Evolutionary conservation across 2,113 vertebrate species (phyloP).

Genomic region (Prunella himalayana): DNA sequence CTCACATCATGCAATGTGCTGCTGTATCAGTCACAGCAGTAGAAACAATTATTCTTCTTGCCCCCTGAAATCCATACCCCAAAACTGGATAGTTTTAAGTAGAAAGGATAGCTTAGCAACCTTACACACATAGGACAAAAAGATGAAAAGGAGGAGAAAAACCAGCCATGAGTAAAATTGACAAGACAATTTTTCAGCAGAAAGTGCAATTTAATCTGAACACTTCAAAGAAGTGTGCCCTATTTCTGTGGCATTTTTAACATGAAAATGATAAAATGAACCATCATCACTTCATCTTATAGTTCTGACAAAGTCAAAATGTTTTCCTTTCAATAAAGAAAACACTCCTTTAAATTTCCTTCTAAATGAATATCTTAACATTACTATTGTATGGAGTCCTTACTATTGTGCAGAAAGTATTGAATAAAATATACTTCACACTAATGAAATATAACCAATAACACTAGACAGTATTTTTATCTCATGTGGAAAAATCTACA

Average conservation of each 20-base stretch:
- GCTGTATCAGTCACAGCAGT: not conserved
- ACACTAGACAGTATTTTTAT: not conserved
- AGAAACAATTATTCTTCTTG: not conserved
- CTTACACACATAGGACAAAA: not conserved
- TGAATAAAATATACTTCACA: not conserved
- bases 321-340: not conserved
- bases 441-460: not conserved
- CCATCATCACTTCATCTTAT: not conserved
- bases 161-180: not conserved
- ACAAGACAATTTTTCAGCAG: not conserved
- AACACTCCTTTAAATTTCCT: not conserved
- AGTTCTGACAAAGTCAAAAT: constrained; percentile 18
- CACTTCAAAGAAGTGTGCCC: not conserved
- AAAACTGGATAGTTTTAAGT: not conserved
- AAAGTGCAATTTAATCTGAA: constrained; percentile 9
- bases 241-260: not conserved
- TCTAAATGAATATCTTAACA: not conserved
- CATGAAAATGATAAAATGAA: constrained; percentile 19
- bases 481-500: not conserved
- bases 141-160: not conserved
- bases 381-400: not conserved
- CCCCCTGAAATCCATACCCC: not conserved
- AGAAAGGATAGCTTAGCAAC: not conserved
- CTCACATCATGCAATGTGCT: not conserved
- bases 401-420: not conserved